phyloP scores from a whole-genome alignment of 2,888 invertebrate genomes.

The Frankliniella fusca region DNA sequence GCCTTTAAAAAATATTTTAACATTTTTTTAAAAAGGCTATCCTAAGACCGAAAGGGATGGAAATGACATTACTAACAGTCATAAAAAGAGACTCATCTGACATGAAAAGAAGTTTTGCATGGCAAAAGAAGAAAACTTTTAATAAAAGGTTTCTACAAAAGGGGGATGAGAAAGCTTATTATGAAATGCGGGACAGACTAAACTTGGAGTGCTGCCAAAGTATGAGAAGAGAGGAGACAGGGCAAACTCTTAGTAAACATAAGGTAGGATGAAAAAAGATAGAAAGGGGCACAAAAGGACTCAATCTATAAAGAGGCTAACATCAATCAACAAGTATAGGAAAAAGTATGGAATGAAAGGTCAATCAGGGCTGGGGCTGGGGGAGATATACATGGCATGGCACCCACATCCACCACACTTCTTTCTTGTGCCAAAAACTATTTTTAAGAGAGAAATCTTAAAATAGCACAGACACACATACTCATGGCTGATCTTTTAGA shows the following conservation, averaged over 20 bases:
- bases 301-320: no score
- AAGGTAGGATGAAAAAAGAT: no score
- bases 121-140: no score
- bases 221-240: not conserved
- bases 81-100: no score
- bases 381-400: slow-evolving; percentile 10
- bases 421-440: slow-evolving; percentile 13
- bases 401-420: not conserved
- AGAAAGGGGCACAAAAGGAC: no score
- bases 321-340: not conserved
- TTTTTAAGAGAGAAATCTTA: not conserved
- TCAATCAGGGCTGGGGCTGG: not conserved
- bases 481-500: not conserved
- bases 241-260: not conserved
- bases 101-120: no score
- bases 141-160: no score
- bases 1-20: no score
- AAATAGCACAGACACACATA: slow-evolving; percentile 22
- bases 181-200: not conserved
- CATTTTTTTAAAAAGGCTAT: no score
- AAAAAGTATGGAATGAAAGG: not conserved
- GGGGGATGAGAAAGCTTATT: no score
- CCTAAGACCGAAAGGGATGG: no score
- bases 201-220: not conserved
- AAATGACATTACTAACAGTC: no score